Evolutionary conservation across 2,888 invertebrate genomes (phyloP).

Genomic region (Neuroscelio doddi): DNA sequence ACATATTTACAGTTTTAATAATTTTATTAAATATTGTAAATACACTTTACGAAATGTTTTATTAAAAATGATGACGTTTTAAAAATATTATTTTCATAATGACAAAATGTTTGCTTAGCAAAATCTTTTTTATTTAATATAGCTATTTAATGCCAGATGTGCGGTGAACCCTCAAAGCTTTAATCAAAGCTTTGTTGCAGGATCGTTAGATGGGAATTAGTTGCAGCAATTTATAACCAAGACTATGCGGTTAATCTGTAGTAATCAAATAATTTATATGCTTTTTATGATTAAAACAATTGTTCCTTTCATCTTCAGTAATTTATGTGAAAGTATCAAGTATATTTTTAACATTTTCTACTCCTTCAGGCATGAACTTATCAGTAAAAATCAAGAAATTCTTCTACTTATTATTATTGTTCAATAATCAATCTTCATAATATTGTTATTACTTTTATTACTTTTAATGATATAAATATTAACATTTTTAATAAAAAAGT

Average conservation of each 20-base stretch:
- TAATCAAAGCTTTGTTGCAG: conserved; percentile 58
- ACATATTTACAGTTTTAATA: too few relatives aligned
- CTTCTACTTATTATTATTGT: too few relatives aligned
- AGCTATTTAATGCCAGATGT: conserved; percentile 40
- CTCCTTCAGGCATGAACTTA: too few relatives aligned
- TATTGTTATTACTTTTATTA: too few relatives aligned
- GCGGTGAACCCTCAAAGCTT: conserved; percentile 51
- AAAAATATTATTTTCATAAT: too few relatives aligned
- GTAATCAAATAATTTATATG: conserved; percentile 26
- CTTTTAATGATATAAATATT: too few relatives aligned
- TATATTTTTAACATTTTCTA: not conserved
- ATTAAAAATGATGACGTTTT: too few relatives aligned
- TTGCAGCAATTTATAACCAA: conserved; percentile 56
- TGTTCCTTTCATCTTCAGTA: not conserved
- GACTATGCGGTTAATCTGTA: conserved; percentile 58
- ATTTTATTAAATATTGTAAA: not conserved
- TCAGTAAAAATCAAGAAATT: too few relatives aligned
- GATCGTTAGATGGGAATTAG: conserved; percentile 58
- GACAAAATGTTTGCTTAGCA: too few relatives aligned
- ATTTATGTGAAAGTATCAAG: not conserved
- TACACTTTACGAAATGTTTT: not conserved
- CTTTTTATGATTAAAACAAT: conserved; percentile 2
- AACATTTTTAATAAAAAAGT: too few relatives aligned
- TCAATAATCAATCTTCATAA: too few relatives aligned
- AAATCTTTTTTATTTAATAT: conserved; percentile 18